Evolutionary conservation across 2,113 vertebrate species (phyloP), one percentile per base, ranked within the genome.

Genomic region (Monarcha castaneiventris): DNA sequence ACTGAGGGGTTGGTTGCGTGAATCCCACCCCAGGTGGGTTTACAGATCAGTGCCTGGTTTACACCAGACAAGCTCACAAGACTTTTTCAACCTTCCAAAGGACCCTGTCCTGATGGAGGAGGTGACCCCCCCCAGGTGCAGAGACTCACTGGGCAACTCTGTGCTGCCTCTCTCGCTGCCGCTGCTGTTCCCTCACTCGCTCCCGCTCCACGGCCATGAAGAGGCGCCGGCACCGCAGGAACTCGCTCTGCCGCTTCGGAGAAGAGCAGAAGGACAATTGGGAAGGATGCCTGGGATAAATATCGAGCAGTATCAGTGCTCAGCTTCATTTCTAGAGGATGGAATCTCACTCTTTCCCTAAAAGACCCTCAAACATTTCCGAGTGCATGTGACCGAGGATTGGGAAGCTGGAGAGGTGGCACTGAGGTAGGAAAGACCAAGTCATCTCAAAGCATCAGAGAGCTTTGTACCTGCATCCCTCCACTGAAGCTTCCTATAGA

Each of bases 151-250:
- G 88, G 56, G 80, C 7, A 3, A 29, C 56, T 56, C 98, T 98
- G 62, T 94, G 98, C 95, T 98, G 97, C 63, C 98, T 98, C 59
- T 98, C 98, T 63, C 90, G 98, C 92, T 98, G 97, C 67, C 96
- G 97, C 59, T 96, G 96, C 80, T 96, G 98, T 30, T 99, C 98
- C 95, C 98, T 98, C 55, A 98, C 99, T 39, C 98, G 98, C 91
- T 99, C 97, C 55, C 99, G 97, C 93, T 99, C 99, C 0, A 97
- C 64, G 69, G 90, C 98, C 99, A 99, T 99, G 96, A 98, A 98
- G 67, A 98, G 97, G 35, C 98, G 98, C 17, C 98, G 98, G 80
- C 98, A 96, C 93, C 97, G 97, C 97, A 99, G 97, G 92, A 98
- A 99, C 69, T 98, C 98, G 43, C 92, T 97, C 97, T 98, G 98